A percentile compares a stretch with the other conserved stretches of the same genome.
Conservation (phyloP, 1,140 invertebrate species). For the Hestina assimilis region DNA sequence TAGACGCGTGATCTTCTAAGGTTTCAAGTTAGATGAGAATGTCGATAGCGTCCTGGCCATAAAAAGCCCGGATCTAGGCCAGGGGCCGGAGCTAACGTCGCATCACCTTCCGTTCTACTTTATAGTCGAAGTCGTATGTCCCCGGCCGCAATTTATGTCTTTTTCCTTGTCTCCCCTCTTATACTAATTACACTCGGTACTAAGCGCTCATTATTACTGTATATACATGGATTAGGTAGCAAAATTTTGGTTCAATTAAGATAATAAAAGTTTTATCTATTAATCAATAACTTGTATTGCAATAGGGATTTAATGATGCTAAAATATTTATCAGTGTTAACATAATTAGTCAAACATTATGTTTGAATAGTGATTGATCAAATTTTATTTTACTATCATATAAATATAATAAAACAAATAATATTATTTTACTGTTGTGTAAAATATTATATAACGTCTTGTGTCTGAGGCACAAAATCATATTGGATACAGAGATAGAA, state of each 20-base stretch:
- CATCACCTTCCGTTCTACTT: constrained; percentile 62
- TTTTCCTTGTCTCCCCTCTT: constrained; percentile 32
- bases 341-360: too few relatives aligned
- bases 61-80: constrained; percentile 69
- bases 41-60: constrained; percentile 68
- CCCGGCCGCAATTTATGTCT: constrained; percentile 34
- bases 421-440: too few relatives aligned
- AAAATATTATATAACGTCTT: too few relatives aligned
- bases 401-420: too few relatives aligned
- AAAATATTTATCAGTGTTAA: too few relatives aligned
- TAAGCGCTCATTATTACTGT: not conserved
- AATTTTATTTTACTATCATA: too few relatives aligned
- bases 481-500: too few relatives aligned
- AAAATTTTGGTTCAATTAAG: not conserved
- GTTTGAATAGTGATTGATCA: too few relatives aligned
- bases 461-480: too few relatives aligned
- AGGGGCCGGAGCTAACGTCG: constrained; percentile 49
- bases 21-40: constrained; percentile 63
- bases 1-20: constrained; percentile 58
- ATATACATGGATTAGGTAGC: not conserved
- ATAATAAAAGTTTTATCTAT: too few relatives aligned
- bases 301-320: too few relatives aligned
- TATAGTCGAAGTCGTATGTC: constrained; percentile 43
- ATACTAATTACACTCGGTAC: constrained; percentile 29
- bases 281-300: too few relatives aligned